These are phyloP conservation scores for Urocynchramus pylzowi DNA, from an alignment of 2,113 vertebrate genomes.

Conservation along the genomic window DNA sequence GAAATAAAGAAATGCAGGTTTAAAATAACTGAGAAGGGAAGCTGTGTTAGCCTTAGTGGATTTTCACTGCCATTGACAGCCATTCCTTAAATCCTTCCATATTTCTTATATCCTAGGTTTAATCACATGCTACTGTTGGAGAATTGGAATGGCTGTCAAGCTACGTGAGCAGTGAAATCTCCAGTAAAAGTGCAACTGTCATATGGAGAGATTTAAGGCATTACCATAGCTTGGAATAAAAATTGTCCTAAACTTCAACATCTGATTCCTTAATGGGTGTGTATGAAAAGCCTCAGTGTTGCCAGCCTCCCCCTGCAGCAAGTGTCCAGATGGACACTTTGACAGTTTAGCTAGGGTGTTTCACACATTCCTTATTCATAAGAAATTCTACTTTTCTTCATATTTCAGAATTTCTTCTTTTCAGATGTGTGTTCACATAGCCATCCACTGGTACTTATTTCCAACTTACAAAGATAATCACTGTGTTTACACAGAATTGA, in stretches of 20 bases:
- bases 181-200: neutral
- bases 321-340: conserved; percentile 25
- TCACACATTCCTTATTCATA: neutral
- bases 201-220: neutral
- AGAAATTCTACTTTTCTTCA: neutral
- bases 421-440: neutral
- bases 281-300: neutral
- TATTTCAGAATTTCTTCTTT: neutral
- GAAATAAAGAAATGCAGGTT: neutral
- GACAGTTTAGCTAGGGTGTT: conserved; percentile 1
- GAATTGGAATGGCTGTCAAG: neutral
- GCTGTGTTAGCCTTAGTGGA: neutral
- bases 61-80: neutral
- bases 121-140: neutral
- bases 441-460: neutral
- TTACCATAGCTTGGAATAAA: neutral
- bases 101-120: neutral
- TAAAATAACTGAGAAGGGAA: neutral
- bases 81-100: neutral
- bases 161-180: neutral
- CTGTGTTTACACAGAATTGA: neutral
- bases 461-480: neutral
- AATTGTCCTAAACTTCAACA: neutral
- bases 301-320: neutral
- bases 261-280: neutral